Evolutionary conservation across 2,888 invertebrate species (phyloP), one percentile per base, ranked within the genome.

Genomic region (Mylabris sibirica): DNA sequence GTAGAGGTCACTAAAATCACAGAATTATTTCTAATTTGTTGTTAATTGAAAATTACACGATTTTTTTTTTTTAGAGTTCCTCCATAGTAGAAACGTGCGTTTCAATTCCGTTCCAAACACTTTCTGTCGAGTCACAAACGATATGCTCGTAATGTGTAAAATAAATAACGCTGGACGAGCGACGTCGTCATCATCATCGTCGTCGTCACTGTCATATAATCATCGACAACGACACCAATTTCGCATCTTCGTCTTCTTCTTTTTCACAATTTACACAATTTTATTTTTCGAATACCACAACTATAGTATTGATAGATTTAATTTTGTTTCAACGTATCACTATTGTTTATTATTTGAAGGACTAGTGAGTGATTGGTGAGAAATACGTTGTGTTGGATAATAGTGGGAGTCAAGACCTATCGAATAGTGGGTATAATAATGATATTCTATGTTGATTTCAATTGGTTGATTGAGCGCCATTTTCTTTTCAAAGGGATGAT

Each of bases 41-140:
- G n/a, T n/a, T n/a, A n/a, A n/a, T n/a, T n/a, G n/a, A n/a, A n/a
- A n/a, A n/a, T n/a, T n/a, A n/a, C n/a, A n/a, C n/a, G n/a, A n/a
- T n/a, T n/a, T n/a, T n/a, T n/a, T n/a, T n/a, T n/a, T n/a, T n/a
- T n/a, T n/a, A n/a, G n/a, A n/a, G n/a, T n/a, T n/a, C n/a, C n/a
- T n/a, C n/a, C n/a, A n/a, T 34, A 34, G 4, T 1, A 35, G 8
- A 35, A 35, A 11, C 49, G 49, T 49, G 49, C 49, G 49, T 3
- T 20, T 20, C 20, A 6, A 11, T 1, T 49, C 20, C 20, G 20
- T 3, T 6, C 20, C 49, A 2, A 11, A 49, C 49, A 17, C 20
- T 49, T 49, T 49, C 49, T 49, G 49, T 49, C 49, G 49, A 49
- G 20, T 49, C 49, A 49, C 49, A 49, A 30, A 30, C 4, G 17